A percentile compares a stretch with the other conserved stretches of the same genome.
These are phyloP conservation scores for Caenorhabditis sulstoni DNA, from an alignment of 2,888 invertebrate species.

Conservation along the genomic window DNA sequence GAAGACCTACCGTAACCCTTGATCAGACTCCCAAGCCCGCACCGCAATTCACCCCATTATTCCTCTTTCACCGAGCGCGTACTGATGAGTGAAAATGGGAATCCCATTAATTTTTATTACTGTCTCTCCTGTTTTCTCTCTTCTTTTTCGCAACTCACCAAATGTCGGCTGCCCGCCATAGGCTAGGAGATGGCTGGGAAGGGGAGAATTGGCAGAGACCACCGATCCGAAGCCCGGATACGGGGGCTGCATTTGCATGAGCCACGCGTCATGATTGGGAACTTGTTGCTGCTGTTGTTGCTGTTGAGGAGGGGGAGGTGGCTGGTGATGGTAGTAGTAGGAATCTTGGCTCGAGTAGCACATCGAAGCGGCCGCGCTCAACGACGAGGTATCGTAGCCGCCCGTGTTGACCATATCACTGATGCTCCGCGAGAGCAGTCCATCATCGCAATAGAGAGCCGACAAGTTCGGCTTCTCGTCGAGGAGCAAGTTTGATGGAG, in stretches of 20 bases:
- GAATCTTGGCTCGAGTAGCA: conserved; percentile 29
- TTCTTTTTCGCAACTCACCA: conserved; percentile 25
- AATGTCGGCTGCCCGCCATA: conserved; percentile 40
- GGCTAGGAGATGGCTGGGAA: conserved; percentile 31
- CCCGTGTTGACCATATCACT: conserved; percentile 30
- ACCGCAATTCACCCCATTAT: no score
- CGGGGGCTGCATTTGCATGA: conserved; percentile 50
- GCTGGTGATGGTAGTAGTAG: conserved; percentile 45
- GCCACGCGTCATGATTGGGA: conserved; percentile 26
- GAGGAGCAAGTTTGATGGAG: neutral
- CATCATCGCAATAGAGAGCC: conserved; percentile 26
- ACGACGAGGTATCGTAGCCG: conserved; percentile 31
- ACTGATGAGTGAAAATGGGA: no score
- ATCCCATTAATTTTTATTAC: no score
- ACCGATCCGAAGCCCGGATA: conserved; percentile 27
- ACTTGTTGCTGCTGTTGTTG: neutral
- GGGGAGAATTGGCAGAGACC: conserved; percentile 29
- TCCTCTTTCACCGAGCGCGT: no score
- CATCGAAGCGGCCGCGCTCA: conserved; percentile 43
- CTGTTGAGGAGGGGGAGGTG: conserved; percentile 16
- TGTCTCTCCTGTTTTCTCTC: neutral
- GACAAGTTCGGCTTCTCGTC: conserved; percentile 39
- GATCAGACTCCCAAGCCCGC: no score
- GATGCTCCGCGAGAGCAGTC: conserved; percentile 26
- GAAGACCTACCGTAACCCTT: no score